Conservation (phyloP, 2,888 invertebrate species). For the Tetanocera ferruginea region DNA sequence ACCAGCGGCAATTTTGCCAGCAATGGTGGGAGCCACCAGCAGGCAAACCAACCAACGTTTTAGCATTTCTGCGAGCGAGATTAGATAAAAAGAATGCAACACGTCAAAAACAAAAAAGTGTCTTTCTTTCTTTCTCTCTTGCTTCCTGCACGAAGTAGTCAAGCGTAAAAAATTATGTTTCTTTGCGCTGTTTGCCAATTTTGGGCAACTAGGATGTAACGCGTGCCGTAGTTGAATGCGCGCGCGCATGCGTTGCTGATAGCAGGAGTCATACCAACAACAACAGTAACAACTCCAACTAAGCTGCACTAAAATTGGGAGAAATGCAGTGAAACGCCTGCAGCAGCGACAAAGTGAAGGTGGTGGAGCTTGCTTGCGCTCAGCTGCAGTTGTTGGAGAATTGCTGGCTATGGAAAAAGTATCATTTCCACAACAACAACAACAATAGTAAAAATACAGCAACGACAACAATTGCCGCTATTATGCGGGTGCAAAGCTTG, state of each 20-base stretch:
- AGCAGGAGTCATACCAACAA: slow-evolving; percentile 14
- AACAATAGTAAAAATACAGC: not conserved
- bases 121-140: not conserved
- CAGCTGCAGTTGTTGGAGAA: slow-evolving; percentile 1
- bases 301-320: not conserved
- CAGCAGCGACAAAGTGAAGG: slow-evolving; percentile 20
- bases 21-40: not conserved
- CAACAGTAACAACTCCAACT: not conserved
- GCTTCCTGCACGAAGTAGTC: slow-evolving; percentile 23
- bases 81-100: slow-evolving; percentile 23
- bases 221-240: slow-evolving; percentile 29
- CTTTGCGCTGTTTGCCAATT: slow-evolving; percentile 12
- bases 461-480: slow-evolving; percentile 3
- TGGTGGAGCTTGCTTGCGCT: not conserved
- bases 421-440: slow-evolving; percentile 6
- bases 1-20: no score
- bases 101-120: not conserved
- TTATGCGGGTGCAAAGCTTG: slow-evolving; percentile 26
- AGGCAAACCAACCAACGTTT: not conserved
- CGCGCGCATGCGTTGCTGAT: slow-evolving; percentile 31
- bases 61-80: not conserved
- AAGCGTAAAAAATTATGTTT: slow-evolving; percentile 39
- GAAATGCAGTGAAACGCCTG: not conserved
- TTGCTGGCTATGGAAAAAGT: not conserved
- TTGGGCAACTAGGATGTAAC: slow-evolving; percentile 38